Evolutionary conservation across 23 tunicate species (phyloP).

Genomic region (Halocynthia aurantium): DNA sequence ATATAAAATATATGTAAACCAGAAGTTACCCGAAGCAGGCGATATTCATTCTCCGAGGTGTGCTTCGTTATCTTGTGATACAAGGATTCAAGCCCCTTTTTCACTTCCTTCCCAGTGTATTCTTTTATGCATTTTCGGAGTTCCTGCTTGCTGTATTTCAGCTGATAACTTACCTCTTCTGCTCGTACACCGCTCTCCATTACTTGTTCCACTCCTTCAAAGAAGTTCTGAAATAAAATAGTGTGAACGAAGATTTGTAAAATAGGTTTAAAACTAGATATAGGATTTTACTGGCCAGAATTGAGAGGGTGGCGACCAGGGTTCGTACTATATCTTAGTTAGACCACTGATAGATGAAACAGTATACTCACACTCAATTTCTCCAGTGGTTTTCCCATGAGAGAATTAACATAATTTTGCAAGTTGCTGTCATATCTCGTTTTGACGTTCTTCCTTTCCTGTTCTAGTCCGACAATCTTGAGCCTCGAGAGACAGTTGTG

Average conservation of each 20-base stretch:
- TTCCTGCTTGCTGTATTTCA: slow-evolving; percentile 89
- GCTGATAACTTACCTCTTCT: slow-evolving; percentile 87
- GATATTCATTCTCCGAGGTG: slow-evolving; percentile 73
- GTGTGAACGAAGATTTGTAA: neutral
- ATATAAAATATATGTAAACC: neutral
- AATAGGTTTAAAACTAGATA: neutral
- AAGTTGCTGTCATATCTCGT: slow-evolving; percentile 44
- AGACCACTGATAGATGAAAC: too few species aligned
- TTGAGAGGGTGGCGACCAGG: too few species aligned
- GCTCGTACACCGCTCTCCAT: slow-evolving; percentile 82
- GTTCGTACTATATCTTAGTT: too few species aligned
- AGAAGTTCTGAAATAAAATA: slow-evolving; percentile 63
- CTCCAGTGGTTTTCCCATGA: slow-evolving; percentile 93
- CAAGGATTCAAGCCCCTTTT: slow-evolving; percentile 87
- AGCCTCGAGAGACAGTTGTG: slow-evolving; percentile 63
- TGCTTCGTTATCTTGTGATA: slow-evolving; percentile 94
- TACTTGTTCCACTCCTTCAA: slow-evolving; percentile 94
- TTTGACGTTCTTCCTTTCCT: slow-evolving; percentile 62
- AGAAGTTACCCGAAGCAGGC: slow-evolving; percentile 44
- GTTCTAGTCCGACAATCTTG: slow-evolving; percentile 71
- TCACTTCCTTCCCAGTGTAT: slow-evolving; percentile 93
- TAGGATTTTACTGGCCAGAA: too few species aligned
- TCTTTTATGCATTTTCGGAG: slow-evolving; percentile 89
- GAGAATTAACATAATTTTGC: slow-evolving; percentile 50
- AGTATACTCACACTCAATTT: slow-evolving; percentile 71